These are phyloP conservation scores for Drosophila albomicans DNA, from an alignment of 1,140 invertebrate species.

Conservation along the genomic window DNA sequence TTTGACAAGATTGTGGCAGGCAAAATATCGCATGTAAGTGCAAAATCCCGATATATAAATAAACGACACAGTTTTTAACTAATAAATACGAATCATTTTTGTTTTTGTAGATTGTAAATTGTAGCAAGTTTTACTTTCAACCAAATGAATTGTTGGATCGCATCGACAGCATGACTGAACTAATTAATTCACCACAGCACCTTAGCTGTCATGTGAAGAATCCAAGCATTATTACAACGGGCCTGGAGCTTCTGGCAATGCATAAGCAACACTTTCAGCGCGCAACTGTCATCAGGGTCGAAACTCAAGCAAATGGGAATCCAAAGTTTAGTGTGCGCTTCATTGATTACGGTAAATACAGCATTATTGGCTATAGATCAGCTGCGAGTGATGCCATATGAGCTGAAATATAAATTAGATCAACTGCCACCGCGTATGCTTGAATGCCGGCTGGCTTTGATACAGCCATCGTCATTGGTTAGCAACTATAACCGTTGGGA, in stretches of 20 bases:
- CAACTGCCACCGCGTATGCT: slow-evolving; percentile 87
- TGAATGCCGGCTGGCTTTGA: slow-evolving; percentile 89
- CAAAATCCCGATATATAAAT: too few species aligned
- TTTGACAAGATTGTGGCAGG: slow-evolving; percentile 64
- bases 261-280: too few species aligned
- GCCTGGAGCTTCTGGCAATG: too few species aligned
- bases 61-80: too few species aligned
- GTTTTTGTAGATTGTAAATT: slow-evolving; percentile 55
- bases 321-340: slow-evolving; percentile 87
- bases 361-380: slow-evolving; percentile 72
- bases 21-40: slow-evolving; percentile 68
- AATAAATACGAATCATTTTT: too few species aligned
- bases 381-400: slow-evolving; percentile 54
- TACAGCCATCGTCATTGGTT: slow-evolving; percentile 88
- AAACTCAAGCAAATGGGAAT: slow-evolving; percentile 19
- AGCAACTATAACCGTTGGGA: slow-evolving; percentile 88
- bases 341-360: slow-evolving; percentile 92
- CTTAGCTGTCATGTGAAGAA: too few species aligned
- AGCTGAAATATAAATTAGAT: slow-evolving; percentile 53
- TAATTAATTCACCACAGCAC: too few species aligned
- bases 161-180: too few species aligned
- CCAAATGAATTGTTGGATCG: too few species aligned
- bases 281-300: too few species aligned
- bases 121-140: too few species aligned
- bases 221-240: too few species aligned